Percentiles rank a stretch among this genome's conserved stretches.
Conservation (phyloP, 2,888 invertebrate species). For the Hydriomena furcata region DNA sequence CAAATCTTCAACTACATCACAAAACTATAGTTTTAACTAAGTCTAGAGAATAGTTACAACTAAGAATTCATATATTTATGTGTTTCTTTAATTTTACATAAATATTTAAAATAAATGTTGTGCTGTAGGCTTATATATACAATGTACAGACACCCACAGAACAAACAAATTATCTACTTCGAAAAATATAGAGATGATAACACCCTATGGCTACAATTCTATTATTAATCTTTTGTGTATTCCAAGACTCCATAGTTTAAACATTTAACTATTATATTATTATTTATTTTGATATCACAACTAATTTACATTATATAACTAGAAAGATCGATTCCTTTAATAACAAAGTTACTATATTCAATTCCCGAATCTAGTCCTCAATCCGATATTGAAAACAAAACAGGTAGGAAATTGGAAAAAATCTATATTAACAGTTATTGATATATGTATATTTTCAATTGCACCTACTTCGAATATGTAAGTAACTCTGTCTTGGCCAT, state of each 20-base stretch:
- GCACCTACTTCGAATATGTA: not conserved
- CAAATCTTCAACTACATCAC: not conserved
- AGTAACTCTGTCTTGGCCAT: conserved; percentile 19
- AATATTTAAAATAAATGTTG: not conserved
- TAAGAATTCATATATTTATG: not conserved
- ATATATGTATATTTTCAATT: conserved; percentile 8
- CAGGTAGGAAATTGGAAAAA: conserved; percentile 3
- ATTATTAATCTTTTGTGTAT: no score
- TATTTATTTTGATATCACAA: conserved; percentile 2
- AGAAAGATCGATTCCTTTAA: not conserved
- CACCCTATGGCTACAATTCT: not conserved
- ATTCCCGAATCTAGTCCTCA: not conserved
- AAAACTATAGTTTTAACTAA: not conserved
- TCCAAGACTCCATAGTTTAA: no score
- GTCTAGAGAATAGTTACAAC: not conserved
- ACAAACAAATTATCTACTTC: no score
- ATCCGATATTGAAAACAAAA: not conserved
- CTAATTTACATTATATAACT: not conserved
- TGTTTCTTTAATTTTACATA: not conserved
- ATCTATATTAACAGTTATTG: not conserved
- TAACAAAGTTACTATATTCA: no score
- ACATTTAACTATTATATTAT: no score
- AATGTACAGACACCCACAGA: no score
- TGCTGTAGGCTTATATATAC: no score
- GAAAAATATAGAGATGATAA: no score